Evolutionary conservation across 2,113 vertebrate species (phyloP), one percentile per base, ranked within the genome.

Genomic region (Pheucticus melanocephalus): DNA sequence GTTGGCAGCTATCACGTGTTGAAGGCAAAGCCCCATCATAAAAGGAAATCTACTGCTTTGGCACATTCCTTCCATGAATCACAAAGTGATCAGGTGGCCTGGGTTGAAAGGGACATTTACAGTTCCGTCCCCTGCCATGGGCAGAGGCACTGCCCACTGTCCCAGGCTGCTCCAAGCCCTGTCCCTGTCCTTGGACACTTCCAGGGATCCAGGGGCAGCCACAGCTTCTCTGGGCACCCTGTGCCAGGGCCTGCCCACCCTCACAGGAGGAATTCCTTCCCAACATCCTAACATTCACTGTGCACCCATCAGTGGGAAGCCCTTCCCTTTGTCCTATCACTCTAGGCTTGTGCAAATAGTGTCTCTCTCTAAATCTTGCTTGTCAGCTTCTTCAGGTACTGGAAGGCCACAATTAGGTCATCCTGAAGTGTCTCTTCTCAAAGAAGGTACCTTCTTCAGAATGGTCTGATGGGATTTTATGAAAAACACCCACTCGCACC

Each of bases 141-240:
- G 21, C 39, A 45, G 33, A 57, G 22, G 11, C 56, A 40, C 7
- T 50, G 73, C 10, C 40, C 69, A 22, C 31, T 7, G 0, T 6
- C 20, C 60, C 70, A 85, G 12, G 20, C 0, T 37, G 33, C 39
- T 63, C 68, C 48, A 18, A 83, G 33, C 18, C 81, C 27, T 0
- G 0, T 30, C 48, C n/a, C 23, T 8, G 15, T 3, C 27, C 56
- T 71, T 16, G 56, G 33, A 4, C 47, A 61, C 16, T 61, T 0
- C 57, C 57, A 59, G 57, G 31, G 31, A 35, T 31, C 35, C 57
- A 48, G 54, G 31, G 12, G 45, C 31, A 82, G 31, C 19, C 44
- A 7, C 79, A 82, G 24, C 45, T 50, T 2, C 54, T 60, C 37
- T 82, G 54, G 45, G 37, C 45, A 71, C 8, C 24, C 56, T 53